phyloP scores from a whole-genome alignment of 2,113 vertebrate species.

The Callocephalon fimbriatum region DNA sequence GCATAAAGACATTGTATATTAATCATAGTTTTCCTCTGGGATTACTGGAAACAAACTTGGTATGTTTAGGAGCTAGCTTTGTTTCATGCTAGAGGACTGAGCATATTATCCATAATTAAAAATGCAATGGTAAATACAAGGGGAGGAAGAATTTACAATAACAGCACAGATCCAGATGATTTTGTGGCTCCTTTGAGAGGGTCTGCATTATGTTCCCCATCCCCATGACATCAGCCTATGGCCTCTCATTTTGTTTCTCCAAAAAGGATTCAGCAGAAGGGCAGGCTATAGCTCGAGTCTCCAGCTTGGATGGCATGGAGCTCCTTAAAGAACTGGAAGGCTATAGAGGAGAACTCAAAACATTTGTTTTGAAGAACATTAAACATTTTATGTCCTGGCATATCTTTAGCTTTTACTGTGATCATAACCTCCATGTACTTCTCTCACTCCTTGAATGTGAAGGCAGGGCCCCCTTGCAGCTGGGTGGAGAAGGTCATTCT shows the following conservation, averaged over 20 bases:
- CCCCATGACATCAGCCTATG: rapidly evolving
- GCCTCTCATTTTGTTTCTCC: not conserved
- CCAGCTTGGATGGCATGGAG: not conserved
- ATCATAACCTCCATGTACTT: not conserved
- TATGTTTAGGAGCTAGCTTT: not conserved
- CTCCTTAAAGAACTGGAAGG: not conserved
- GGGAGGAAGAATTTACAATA: not conserved
- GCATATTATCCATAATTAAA: not conserved
- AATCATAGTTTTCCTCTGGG: not conserved
- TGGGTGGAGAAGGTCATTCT: not conserved
- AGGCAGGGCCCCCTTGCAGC: not conserved
- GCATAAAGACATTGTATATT: not conserved
- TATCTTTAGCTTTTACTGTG: not conserved
- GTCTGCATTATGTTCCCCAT: not conserved
- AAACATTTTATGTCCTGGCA: not conserved
- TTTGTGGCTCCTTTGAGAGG: not conserved
- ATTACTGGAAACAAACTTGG: not conserved
- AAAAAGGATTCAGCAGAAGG: not conserved
- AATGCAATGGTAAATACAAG: not conserved
- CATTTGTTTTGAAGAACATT: not conserved
- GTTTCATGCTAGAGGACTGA: not conserved
- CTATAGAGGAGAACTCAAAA: not conserved
- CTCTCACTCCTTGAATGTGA: not conserved
- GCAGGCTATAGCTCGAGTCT: not conserved
- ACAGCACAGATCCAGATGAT: not conserved